Evolutionary conservation across 2,113 vertebrate genomes (phyloP), one percentile per base, ranked within the genome.

Genomic region (Paramormyrops kingsleyae): DNA sequence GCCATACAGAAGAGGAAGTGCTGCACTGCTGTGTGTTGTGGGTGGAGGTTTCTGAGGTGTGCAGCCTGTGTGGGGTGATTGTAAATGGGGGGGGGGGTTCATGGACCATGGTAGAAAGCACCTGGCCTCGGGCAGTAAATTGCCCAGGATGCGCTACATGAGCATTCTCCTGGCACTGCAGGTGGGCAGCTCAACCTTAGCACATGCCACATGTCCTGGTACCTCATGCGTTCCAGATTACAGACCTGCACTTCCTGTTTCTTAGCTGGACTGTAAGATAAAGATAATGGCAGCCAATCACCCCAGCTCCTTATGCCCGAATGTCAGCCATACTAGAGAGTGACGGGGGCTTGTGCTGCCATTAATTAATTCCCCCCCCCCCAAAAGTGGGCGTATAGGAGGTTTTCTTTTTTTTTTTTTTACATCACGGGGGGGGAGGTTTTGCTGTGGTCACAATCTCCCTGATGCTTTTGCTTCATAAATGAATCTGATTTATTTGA

Each of bases 221-320:
- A 10, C 80, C 83, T 21, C 9, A n/a, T n/a, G 8, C 8, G 3
- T 46, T 47, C 19, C 24, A 47, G 8, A 21, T 84, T 46, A 90
- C 93, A 94, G 92, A 92, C 92, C 91, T 93, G 91, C 88, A 17
- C 92, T 95, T 95, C 94, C 95, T 47, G 13, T 46, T 31, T 92
- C 91, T 93, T 91, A 56, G 86, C 47, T 90, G 83, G 80, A 91
- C 92, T 80, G 91, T 95, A 90, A 93, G 92, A 93, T 93, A 91
- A 94, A 94, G 87, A 10, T 62, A 62, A 62, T n/a, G 56, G 24
- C 56, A 56, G 19, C 17, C 53, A 21, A 49, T 70, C n/a, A 15
- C 19, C 44, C 59, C 15, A 35, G 44, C 49, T 6, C n/a, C n/a
- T n/a, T 6, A 77, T 17, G 31, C 27, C 4, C 4, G 27, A 15